Evolutionary conservation across 2,113 vertebrate species (phyloP).

Genomic region (Tichodroma muraria): DNA sequence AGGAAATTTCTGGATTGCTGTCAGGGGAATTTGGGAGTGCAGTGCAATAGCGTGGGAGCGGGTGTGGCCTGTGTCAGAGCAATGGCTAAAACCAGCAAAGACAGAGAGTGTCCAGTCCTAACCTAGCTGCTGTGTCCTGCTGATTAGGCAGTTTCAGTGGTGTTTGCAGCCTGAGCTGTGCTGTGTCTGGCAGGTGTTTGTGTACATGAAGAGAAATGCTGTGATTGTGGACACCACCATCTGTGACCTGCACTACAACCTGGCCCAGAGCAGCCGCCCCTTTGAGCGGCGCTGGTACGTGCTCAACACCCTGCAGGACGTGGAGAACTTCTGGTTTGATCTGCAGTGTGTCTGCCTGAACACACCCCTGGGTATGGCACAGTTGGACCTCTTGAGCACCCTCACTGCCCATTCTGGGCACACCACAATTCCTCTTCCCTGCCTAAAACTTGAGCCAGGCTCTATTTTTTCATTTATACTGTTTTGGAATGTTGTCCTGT

Average conservation of each 20-base stretch:
- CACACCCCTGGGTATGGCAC: conserved; percentile 83
- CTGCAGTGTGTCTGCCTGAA: conserved; percentile 95
- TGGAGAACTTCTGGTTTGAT: conserved; percentile 95
- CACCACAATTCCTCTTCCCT: background rate
- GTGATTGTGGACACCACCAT: conserved; percentile 87
- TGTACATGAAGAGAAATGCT: conserved; percentile 82
- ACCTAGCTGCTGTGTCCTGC: background rate
- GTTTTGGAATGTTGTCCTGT: background rate
- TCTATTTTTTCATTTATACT: background rate
- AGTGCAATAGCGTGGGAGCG: background rate
- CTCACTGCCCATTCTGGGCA: background rate
- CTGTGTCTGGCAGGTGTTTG: conserved; percentile 75
- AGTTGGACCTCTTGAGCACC: background rate
- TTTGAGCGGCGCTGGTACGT: conserved; percentile 82
- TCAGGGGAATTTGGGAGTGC: background rate
- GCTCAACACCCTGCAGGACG: conserved; percentile 77
- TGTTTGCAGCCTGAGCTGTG: background rate
- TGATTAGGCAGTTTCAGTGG: background rate
- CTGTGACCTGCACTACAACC: conserved; percentile 93
- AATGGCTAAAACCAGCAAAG: background rate
- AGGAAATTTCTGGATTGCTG: background rate
- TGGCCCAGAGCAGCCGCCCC: conserved; percentile 77
- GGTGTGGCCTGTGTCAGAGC: background rate
- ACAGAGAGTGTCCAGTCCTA: background rate
- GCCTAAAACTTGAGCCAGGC: background rate